Conservation (phyloP, 2,113 vertebrate species). For the Solenodon paradoxus region DNA sequence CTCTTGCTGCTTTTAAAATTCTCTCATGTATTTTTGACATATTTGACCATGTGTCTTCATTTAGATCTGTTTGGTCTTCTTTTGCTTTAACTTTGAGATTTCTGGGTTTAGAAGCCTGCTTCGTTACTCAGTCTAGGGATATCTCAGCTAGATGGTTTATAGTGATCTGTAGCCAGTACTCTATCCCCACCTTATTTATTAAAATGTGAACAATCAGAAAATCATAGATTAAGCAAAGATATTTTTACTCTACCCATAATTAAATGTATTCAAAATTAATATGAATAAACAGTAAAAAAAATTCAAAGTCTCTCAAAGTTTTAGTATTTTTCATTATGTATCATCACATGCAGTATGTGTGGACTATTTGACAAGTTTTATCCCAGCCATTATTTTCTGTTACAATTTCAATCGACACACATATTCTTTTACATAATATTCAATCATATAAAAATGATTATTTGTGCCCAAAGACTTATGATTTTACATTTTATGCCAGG, state of each 20-base stretch:
- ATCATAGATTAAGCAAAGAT: background rate
- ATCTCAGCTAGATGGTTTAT: no score
- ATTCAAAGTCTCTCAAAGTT: background rate
- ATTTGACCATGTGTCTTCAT: no score
- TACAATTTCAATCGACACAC: no score
- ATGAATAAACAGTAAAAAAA: background rate
- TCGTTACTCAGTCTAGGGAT: no score
- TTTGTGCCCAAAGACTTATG: background rate
- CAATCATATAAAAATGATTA: background rate
- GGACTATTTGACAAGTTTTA: background rate
- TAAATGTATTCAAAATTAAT: background rate
- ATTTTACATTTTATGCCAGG: background rate
- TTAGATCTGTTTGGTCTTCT: no score
- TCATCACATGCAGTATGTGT: background rate
- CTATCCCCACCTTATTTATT: background rate
- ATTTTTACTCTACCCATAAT: background rate
- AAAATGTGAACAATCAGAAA: background rate
- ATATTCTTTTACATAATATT: no score
- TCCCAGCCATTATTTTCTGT: background rate
- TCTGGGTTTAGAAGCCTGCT: no score
- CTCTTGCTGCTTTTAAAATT: no score
- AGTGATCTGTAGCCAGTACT: background rate
- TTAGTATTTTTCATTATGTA: no score
- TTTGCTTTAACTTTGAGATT: no score
- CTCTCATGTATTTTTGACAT: no score